Base-by-base conservation (phyloP, 2,113 vertebrate species). In the Lonchura striata region DNA sequence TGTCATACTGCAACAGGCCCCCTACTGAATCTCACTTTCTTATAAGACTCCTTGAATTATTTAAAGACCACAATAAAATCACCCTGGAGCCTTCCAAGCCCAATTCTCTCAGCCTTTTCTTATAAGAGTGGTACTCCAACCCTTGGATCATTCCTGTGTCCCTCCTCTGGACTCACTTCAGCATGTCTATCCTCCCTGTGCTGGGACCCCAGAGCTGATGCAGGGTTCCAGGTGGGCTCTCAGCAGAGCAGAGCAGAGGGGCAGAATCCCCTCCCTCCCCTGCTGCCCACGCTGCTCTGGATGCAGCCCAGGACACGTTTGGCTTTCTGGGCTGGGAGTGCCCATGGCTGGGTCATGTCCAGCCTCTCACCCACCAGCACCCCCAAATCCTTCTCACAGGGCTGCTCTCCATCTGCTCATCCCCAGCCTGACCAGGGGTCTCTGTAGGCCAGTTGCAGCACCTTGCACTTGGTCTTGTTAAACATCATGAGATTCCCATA, bases 121-220 rank as follows among this genome's bases (percentile, higher is more conserved):
- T 8, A 7, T 8, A 75, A 20, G 24, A 39, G 21, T 9, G 7
- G 4, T 54, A 24, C 9, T 75, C 33, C 18, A 46, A 3, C 9
- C 11, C 18, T 27, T 50, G 54, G 15, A 15, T 75, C 2, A 3
- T 56, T 44, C 53, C 37, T n/a, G 9, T 75, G n/a, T 9, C 21
- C 4, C 3, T 86, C 4, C 15, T 78, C 27, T 78, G 21, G 23
- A 9, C 14, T 2, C 1, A 1, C 5, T 64, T 21, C n/a, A 30
- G 0, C 49, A n/a, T 3, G 1, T 53, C 4, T 5, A 3, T 72
- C 44, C 10, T 56, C 16, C 21, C 11, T 52, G 17, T 10, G 15
- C 27, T 17, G 52, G 5, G 9, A 4, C 9, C 24, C 27, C 68
- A n/a, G 46, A 37, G 23, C 16, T 84, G 52, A 7, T 4, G 9